Evolutionary conservation across 2,888 invertebrate genomes (phyloP).

Genomic region (Lysandra coridon): DNA sequence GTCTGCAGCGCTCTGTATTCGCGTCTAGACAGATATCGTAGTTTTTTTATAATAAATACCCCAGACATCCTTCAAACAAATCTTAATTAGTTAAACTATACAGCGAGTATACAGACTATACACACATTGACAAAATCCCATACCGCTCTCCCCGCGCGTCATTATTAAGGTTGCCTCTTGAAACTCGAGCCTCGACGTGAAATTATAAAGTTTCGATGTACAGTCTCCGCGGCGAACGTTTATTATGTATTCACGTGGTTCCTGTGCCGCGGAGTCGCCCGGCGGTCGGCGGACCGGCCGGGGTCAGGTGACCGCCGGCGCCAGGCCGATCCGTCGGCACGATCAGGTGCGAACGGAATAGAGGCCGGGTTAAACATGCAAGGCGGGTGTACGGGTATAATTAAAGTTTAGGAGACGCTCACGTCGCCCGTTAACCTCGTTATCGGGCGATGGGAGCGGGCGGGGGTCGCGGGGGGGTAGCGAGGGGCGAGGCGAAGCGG

Average conservation of each 20-base stretch:
- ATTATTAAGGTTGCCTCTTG: conserved; percentile 23
- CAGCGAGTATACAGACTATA: not conserved
- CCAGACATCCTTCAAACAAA: conserved; percentile 15
- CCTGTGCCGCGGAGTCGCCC: conserved; percentile 49
- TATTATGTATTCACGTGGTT: conserved; percentile 48
- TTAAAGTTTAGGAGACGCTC: conserved; percentile 81
- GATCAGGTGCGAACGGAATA: conserved; percentile 76
- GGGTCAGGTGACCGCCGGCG: not conserved
- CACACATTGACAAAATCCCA: conserved; percentile 15
- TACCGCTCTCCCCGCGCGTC: conserved; percentile 37
- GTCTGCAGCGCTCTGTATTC: not conserved
- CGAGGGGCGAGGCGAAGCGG: conserved; percentile 60
- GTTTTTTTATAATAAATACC: conserved; percentile 16
- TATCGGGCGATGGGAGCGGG: conserved; percentile 81
- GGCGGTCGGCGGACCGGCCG: conserved; percentile 48
- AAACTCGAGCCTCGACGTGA: conserved; percentile 25
- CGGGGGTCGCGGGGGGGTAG: conserved; percentile 65
- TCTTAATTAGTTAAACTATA: conserved; percentile 27
- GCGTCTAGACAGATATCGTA: conserved; percentile 23
- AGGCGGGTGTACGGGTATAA: conserved; percentile 79
- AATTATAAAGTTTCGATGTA: conserved; percentile 30
- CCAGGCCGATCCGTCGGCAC: conserved; percentile 51
- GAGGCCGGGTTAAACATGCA: conserved; percentile 79
- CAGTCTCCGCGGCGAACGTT: conserved; percentile 46
- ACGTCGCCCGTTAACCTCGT: conserved; percentile 81